Conservation (phyloP, 2,113 vertebrate genomes). For the Montifringilla adamsi region DNA sequence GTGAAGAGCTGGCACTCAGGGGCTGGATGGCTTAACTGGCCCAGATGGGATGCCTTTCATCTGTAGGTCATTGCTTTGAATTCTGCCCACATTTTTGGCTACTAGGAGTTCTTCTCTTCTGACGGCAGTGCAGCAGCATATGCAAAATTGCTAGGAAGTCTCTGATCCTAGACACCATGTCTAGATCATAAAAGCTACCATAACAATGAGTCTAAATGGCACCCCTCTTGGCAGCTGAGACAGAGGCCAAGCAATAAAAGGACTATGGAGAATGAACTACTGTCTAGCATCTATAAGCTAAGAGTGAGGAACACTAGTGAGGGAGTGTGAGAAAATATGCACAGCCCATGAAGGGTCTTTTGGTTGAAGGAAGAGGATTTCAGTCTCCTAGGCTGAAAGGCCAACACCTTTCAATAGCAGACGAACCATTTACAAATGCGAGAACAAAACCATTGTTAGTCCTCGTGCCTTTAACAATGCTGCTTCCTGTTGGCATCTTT, state of each 20-base stretch:
- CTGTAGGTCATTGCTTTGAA: slow-evolving; percentile 58
- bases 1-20: slow-evolving; percentile 20
- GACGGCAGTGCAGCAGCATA: slow-evolving; percentile 18
- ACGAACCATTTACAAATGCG: slow-evolving; percentile 28
- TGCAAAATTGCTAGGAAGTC: slow-evolving; percentile 53
- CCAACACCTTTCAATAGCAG: slow-evolving; percentile 55
- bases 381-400: neutral
- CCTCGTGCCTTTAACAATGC: slow-evolving; percentile 51
- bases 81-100: slow-evolving; percentile 51
- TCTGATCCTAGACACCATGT: slow-evolving; percentile 57
- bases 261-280: slow-evolving; percentile 32
- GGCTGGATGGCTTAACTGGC: slow-evolving; percentile 36
- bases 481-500: slow-evolving; percentile 52
- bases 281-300: slow-evolving; percentile 52
- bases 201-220: slow-evolving; percentile 61
- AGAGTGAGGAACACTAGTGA: neutral
- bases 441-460: slow-evolving; percentile 50
- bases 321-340: slow-evolving; percentile 57
- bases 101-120: slow-evolving; percentile 16
- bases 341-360: neutral
- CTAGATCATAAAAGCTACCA: slow-evolving; percentile 53
- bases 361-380: slow-evolving; percentile 40
- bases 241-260: slow-evolving; percentile 46
- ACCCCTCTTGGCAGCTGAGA: slow-evolving; percentile 51
- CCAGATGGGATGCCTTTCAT: slow-evolving; percentile 41